These are phyloP conservation scores for Pampusana beccarii DNA, from an alignment of 2,113 vertebrate genomes.

Conservation along the genomic window DNA sequence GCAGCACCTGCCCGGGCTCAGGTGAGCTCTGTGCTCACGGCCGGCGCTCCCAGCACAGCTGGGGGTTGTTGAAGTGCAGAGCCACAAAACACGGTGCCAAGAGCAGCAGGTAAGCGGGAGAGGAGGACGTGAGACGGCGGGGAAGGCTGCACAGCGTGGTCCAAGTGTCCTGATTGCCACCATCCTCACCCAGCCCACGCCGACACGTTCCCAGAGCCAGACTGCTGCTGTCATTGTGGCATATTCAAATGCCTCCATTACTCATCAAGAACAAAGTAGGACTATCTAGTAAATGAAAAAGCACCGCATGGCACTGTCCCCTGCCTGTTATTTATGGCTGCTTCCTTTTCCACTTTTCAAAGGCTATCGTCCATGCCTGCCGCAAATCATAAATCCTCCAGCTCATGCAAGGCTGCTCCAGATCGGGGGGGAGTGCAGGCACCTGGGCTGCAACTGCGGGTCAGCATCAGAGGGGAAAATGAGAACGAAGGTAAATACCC, in stretches of 20 bases:
- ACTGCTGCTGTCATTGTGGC: slow-evolving; percentile 38
- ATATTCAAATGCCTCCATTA: slow-evolving; percentile 44
- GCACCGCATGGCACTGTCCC: slow-evolving; percentile 28
- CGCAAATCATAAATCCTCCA: background rate
- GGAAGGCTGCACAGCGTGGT: background rate
- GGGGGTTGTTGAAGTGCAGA: accelerated
- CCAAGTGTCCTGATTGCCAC: background rate
- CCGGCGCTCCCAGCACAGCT: background rate
- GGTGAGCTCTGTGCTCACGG: background rate
- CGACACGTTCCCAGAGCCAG: slow-evolving; percentile 43
- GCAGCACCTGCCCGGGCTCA: background rate
- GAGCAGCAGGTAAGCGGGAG: background rate
- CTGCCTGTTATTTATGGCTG: slow-evolving; percentile 20
- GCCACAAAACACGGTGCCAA: background rate
- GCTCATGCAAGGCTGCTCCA: background rate
- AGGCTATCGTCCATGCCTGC: slow-evolving; percentile 28
- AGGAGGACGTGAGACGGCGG: background rate
- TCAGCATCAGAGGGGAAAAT: background rate
- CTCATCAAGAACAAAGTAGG: slow-evolving; percentile 52
- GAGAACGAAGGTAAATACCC: background rate
- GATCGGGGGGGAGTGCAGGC: background rate
- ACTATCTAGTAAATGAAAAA: slow-evolving; percentile 24
- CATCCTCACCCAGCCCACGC: slow-evolving; percentile 31
- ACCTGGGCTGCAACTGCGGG: background rate
- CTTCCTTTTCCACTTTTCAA: slow-evolving; percentile 23